A percentile compares a stretch with the other conserved stretches of the same genome.
Evolutionary conservation across 2,797 vertebrate species (phyloP).

Genomic region (Synanceia verrucosa): DNA sequence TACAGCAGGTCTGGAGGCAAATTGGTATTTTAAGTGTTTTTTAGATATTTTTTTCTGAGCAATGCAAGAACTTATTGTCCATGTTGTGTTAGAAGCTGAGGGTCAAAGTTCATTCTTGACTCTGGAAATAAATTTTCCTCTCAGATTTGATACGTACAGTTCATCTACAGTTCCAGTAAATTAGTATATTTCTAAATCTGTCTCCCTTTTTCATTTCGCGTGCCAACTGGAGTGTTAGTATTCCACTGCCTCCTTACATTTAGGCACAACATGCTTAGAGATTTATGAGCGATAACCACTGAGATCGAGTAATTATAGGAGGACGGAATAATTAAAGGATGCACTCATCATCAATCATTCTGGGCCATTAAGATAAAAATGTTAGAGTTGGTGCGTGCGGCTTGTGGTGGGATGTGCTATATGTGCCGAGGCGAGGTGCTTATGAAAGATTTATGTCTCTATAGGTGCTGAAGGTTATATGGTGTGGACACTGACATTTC

Average conservation of each 20-base stretch:
- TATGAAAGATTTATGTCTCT: slow-evolving; percentile 56
- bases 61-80: not conserved
- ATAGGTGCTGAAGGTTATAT: slow-evolving; percentile 23
- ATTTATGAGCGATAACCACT: slow-evolving; percentile 47
- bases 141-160: slow-evolving; percentile 4
- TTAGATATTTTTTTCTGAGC: not conserved
- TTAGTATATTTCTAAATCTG: not conserved
- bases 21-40: not conserved
- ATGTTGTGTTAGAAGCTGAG: not conserved
- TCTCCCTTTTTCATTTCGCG: not conserved
- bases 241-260: slow-evolving; percentile 13
- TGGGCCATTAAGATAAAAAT: slow-evolving; percentile 38
- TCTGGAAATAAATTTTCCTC: too few species aligned
- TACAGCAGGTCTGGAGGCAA: too few species aligned
- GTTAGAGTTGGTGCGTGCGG: slow-evolving; percentile 13
- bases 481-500: slow-evolving; percentile 12
- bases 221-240: not conserved
- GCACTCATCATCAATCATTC: slow-evolving; percentile 53
- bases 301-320: slow-evolving; percentile 56
- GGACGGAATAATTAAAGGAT: slow-evolving; percentile 63
- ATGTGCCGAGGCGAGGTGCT: not conserved
- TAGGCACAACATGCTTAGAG: slow-evolving; percentile 27
- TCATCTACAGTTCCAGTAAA: slow-evolving; percentile 16
- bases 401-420: slow-evolving; percentile 16
- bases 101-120: too few species aligned